phyloP scores from a whole-genome alignment of 2,888 invertebrate species.

The Petrolisthes manimaculis region DNA sequence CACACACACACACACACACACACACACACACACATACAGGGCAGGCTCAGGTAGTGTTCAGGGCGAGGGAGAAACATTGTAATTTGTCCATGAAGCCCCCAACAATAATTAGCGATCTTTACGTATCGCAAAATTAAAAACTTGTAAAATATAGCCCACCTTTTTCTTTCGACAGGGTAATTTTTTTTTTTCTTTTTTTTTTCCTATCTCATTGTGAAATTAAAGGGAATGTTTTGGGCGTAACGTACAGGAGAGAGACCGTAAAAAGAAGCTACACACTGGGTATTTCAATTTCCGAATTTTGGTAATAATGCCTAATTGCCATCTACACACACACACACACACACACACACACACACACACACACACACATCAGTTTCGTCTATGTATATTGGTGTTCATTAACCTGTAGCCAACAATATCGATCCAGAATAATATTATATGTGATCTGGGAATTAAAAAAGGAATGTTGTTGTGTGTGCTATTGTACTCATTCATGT shows the following conservation, averaged over 20 bases:
- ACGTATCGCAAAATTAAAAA: conserved; percentile 21
- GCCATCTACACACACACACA: no score
- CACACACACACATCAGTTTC: no score
- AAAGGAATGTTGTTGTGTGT: no score
- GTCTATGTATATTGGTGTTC: no score
- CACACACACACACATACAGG: not conserved
- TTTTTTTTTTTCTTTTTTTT: not conserved
- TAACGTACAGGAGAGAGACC: no score
- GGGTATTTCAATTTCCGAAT: no score
- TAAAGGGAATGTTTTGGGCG: not conserved
- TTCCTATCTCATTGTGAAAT: not conserved
- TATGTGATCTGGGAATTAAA: no score
- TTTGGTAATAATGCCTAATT: no score
- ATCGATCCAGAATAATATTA: no score
- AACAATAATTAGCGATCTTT: conserved; percentile 35
- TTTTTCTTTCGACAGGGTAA: not conserved
- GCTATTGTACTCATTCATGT: no score
- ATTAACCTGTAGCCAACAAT: no score
- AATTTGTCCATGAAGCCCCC: conserved; percentile 26
- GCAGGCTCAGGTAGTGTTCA: not conserved
- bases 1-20: not conserved
- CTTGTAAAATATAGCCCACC: not conserved
- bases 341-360: no score
- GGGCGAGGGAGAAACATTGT: conserved; percentile 17
- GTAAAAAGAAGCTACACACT: not conserved